Conservation (phyloP, 2,797 vertebrate genomes). For the Esox lucius region DNA sequence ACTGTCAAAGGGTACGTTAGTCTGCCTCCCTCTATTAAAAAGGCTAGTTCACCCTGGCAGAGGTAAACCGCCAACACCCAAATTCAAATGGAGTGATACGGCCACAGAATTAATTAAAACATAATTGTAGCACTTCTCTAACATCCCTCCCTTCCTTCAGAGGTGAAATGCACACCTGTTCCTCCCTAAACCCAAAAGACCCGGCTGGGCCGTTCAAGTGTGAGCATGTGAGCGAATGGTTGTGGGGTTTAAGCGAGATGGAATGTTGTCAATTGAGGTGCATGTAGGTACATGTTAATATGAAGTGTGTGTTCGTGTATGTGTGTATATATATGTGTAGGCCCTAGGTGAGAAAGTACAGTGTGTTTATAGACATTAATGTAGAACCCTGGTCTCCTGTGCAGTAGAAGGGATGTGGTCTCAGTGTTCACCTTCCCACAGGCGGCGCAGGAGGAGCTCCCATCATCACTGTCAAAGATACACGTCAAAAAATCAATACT, state of each 20-base stretch:
- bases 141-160: not conserved
- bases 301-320: slow-evolving; percentile 25
- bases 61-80: not conserved
- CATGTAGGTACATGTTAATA: slow-evolving; percentile 28
- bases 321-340: slow-evolving; percentile 38
- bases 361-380: not conserved
- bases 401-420: slow-evolving; percentile 10
- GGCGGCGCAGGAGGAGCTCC: slow-evolving; percentile 54
- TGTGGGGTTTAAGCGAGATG: slow-evolving; percentile 16
- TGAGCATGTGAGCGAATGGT: not conserved
- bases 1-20: not conserved
- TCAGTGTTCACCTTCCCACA: slow-evolving; percentile 54
- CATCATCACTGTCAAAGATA: slow-evolving; percentile 43
- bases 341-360: slow-evolving; percentile 2
- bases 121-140: not conserved
- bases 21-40: not conserved
- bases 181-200: not conserved
- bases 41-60: not conserved
- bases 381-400: not conserved
- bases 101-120: not conserved
- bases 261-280: slow-evolving; percentile 25
- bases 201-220: not conserved
- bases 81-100: not conserved
- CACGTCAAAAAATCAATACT: not conserved
- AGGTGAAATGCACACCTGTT: not conserved